Evolutionary conservation across 1,140 invertebrate species (phyloP), one percentile per base, ranked within the genome.

Genomic region (Liolophura sinensis): DNA sequence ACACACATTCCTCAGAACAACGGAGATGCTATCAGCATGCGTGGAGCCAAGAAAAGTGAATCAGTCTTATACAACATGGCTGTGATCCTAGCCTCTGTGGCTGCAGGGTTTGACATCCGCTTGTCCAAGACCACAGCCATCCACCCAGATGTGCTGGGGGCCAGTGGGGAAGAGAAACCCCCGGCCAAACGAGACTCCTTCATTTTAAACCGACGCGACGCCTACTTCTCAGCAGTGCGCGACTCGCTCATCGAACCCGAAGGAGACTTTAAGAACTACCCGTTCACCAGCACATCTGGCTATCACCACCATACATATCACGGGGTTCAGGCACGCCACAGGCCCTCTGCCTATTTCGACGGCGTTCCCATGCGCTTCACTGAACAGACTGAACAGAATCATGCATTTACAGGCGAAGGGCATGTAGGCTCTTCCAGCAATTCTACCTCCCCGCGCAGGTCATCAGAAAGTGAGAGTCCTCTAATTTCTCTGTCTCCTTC

Each of bases 261-360:
- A 64, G 67, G 71, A 16, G 77, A 77, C 57, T 75, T 69, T 64
- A 62, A 74, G 46, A 68, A 67, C 50, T 74, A 88, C 69, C 90
- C 89, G 69, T 88, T 90, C 76, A 88, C 89, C 74, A 87, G 83
- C 11, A 64, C 79, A 22, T 87, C 86, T 51, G 88, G 88, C 12
- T 93, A 91, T 84, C 89, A 89, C 60, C 93, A 94, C 80, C 93
- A 95, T 82, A 96, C 94, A 1, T 96, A 96, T 85, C 94, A 96
- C 84, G 94, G 94, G 11, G 65, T 73, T 24, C 92, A 92, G 18
- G 89, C 90, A 11, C 86, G 89, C 68, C 89, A 91, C 67, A 88
- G 93, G 69, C 90, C 91, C 62, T 81, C 78, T 73, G 62, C 88
- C 60, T 86, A 86, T 69, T 83, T 89, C 70, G 88, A 88, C 18